phyloP scores from a whole-genome alignment of 1,140 invertebrate genomes.

The Coenobita brevimanus region DNA sequence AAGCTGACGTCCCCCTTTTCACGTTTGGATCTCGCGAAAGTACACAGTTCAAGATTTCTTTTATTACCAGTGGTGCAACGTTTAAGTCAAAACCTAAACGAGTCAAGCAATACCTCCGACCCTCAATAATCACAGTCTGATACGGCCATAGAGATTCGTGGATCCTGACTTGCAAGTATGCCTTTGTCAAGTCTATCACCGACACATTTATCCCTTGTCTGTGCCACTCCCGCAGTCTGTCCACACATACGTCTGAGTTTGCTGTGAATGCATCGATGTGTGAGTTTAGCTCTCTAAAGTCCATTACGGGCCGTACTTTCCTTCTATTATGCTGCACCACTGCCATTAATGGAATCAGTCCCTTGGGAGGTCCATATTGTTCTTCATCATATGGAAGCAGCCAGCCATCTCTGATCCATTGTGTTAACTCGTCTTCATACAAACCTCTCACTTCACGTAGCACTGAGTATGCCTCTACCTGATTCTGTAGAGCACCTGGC shows the following conservation, averaged over 20 bases:
- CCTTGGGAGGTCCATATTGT: neutral
- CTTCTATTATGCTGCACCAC: conserved; percentile 24
- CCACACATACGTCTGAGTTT: conserved; percentile 25
- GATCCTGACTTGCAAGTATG: conserved; percentile 25
- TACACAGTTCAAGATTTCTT: conserved; percentile 8
- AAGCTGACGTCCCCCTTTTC: neutral
- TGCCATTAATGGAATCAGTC: conserved; percentile 36
- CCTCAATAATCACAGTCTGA: conserved; percentile 20
- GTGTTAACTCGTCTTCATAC: conserved; percentile 7
- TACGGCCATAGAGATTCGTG: conserved; percentile 28
- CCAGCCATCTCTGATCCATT: conserved; percentile 31
- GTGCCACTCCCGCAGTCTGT: neutral
- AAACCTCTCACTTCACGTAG: neutral
- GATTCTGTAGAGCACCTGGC: neutral
- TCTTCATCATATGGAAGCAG: conserved; percentile 25
- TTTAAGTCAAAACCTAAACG: conserved; percentile 22
- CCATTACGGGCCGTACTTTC: conserved; percentile 18
- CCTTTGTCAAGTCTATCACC: conserved; percentile 22
- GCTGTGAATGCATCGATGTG: conserved; percentile 6
- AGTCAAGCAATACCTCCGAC: conserved; percentile 26
- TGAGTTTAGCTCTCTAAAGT: conserved; percentile 26
- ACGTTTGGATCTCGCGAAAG: conserved; percentile 1
- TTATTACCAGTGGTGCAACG: conserved; percentile 18
- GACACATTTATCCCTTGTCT: conserved; percentile 18
- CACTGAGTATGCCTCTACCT: conserved; percentile 8